Evolutionary conservation across 2,113 vertebrate species (phyloP).

Genomic region (Gymnobelideus leadbeateri): DNA sequence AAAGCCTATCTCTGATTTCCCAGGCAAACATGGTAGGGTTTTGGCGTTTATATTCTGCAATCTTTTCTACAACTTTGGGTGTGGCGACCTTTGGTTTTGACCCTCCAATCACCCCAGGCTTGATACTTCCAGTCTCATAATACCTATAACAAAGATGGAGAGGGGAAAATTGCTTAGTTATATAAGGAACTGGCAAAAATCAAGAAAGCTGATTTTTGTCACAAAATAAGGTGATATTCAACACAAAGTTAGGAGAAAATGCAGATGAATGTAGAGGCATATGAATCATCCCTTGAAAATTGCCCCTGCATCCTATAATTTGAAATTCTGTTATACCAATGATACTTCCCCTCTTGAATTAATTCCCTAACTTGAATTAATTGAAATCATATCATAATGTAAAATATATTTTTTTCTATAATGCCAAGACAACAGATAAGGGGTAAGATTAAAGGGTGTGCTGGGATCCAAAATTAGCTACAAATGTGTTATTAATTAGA

Average conservation of each 20-base stretch:
- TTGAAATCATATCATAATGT: conserved; percentile 65
- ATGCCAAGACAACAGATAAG: conserved; percentile 75
- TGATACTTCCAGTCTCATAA: conserved; percentile 99
- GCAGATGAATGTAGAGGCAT: neutral
- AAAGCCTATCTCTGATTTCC: conserved; percentile 98
- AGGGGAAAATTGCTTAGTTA: conserved; percentile 67
- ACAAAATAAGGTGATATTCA: conserved; percentile 2
- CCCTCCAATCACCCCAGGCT: conserved; percentile 98
- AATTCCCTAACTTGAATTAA: conserved; percentile 76
- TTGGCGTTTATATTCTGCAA: conserved; percentile 99
- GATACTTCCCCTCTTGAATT: conserved; percentile 58
- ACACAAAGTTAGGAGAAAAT: neutral
- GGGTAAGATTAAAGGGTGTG: conserved; percentile 76
- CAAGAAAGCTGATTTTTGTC: neutral
- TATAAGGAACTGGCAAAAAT: conserved; percentile 37
- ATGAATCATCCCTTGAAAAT: conserved; percentile 29
- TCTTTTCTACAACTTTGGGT: conserved; percentile 99
- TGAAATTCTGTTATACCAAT: neutral
- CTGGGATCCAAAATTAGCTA: conserved; percentile 79
- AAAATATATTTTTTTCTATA: conserved; percentile 68
- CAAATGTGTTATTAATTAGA: conserved; percentile 83
- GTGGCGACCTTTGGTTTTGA: conserved; percentile 99
- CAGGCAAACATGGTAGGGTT: conserved; percentile 99
- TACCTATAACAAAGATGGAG: conserved; percentile 89
- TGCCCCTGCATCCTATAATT: neutral